phyloP scores from a whole-genome alignment of 2,888 invertebrate species.

The Agrotis segetum region DNA sequence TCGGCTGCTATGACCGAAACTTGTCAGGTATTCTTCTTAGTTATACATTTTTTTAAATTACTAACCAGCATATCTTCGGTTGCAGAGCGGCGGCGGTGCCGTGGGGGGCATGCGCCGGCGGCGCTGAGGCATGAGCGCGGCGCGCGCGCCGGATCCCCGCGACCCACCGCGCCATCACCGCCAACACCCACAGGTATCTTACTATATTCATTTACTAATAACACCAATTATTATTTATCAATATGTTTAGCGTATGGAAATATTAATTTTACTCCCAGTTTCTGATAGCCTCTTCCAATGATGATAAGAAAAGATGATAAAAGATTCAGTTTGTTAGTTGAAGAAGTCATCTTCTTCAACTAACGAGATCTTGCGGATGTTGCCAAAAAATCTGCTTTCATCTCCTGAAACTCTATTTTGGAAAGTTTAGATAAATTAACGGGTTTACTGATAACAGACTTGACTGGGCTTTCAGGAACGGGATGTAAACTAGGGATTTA shows the following conservation, averaged over 20 bases:
- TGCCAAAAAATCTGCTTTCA: too few relatives aligned
- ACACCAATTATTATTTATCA: too few relatives aligned
- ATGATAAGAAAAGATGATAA: neutral
- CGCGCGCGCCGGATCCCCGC: slow-evolving; percentile 88
- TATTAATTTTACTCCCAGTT: neutral
- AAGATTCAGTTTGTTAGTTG: neutral
- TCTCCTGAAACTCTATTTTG: too few relatives aligned
- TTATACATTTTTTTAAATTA: neutral
- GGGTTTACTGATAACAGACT: neutral
- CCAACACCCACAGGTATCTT: slow-evolving; percentile 83
- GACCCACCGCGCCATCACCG: slow-evolving; percentile 86
- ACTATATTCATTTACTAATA: neutral
- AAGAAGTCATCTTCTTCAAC: too few relatives aligned
- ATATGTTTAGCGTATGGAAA: too few relatives aligned
- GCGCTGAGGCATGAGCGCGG: slow-evolving; percentile 89
- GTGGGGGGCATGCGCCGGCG: slow-evolving; percentile 84
- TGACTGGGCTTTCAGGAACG: slow-evolving; percentile 19
- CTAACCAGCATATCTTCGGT: neutral
- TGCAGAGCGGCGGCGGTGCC: slow-evolving; percentile 79
- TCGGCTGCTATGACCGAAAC: too few relatives aligned
- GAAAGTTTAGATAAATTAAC: too few relatives aligned
- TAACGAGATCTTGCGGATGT: neutral
- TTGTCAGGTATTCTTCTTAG: too few relatives aligned
- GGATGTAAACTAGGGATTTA: neutral
- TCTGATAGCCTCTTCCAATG: slow-evolving; percentile 1